Base-by-base conservation (phyloP, 1,140 invertebrate genomes). In the Zaprionus inermis region DNA sequence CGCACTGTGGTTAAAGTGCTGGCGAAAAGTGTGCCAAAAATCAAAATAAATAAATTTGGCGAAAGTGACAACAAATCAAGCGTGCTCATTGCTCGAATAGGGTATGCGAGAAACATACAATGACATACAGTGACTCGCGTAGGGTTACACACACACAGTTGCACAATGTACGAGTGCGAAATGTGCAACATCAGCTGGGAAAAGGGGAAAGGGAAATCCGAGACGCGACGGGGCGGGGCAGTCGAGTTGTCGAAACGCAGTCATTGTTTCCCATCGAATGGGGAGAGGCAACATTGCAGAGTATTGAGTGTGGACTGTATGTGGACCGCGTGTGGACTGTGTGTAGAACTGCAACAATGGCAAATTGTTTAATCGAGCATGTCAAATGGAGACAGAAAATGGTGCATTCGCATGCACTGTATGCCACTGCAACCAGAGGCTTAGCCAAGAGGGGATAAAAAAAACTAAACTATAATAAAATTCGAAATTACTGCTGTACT, bases 351-450 rank as follows among this genome's bases (percentile, higher is more conserved):
- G 76, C 84, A 83, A 84, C 80, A 89, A 89, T 89, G 81, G 78
- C 78, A 78, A 80, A 89, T 89, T 79, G 70, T 81, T 89, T 89
- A 89, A 89, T 89, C 85, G 85, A 84, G 85, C 84, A 76, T 89
- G 80, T 81, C 80, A 69, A 76, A 89, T 78, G 78, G 73, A 80
- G 64, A 63, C 70, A 66, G 51, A 58, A 83, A 74, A 82, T 76
- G 76, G 68, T 79, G 79, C 64, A 76, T 63, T 56, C 24, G 12
- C 16, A 61, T 30, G n/a, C 38, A 44, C 16, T 28, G 57, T 5
- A 12, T 7, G 28, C 22, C 34, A 22, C 38, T 55, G 44, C 10
- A 70, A 20, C 0, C 74, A 86, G 52, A 18, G 78, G 71, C 56
- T 54, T 59, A 46, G 73, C 3, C 30, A 16, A 38, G 1, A 28